phyloP scores from a whole-genome alignment of 1,140 invertebrate species.

The Leptestheria dahalacensis region DNA sequence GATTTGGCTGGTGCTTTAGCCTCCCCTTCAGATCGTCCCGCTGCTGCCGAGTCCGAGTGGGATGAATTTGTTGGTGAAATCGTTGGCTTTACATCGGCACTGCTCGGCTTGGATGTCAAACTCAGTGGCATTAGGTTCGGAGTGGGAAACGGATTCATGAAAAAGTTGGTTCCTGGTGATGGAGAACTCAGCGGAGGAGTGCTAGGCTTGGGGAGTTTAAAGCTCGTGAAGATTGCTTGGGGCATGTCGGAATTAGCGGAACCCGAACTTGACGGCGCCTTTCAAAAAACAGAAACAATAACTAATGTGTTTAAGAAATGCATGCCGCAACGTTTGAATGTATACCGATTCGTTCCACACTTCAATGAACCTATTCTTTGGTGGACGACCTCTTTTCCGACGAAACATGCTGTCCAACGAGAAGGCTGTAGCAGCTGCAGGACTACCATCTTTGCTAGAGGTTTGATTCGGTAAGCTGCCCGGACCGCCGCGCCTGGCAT shows the following conservation, averaged over 20 bases:
- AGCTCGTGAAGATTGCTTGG: conserved; percentile 83
- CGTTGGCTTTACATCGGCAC: neutral
- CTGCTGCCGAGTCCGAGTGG: neutral
- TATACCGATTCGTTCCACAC: conserved; percentile 67
- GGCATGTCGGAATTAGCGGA: conserved; percentile 43
- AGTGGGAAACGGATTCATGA: conserved; percentile 8
- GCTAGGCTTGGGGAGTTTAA: conserved; percentile 61
- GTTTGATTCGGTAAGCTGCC: neutral
- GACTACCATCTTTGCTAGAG: neutral
- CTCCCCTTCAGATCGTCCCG: conserved; percentile 24
- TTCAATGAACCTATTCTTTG: conserved; percentile 81
- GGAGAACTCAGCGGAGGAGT: conserved; percentile 19
- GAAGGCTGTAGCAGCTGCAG: neutral
- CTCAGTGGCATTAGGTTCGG: conserved; percentile 17
- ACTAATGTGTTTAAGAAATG: too few relatives aligned
- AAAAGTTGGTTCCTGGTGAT: conserved; percentile 1
- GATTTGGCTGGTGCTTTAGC: neutral
- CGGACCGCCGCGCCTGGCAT: conserved; percentile 24
- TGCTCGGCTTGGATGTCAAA: neutral
- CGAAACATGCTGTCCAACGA: conserved; percentile 70
- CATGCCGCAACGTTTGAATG: too few relatives aligned
- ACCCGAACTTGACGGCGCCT: conserved; percentile 32
- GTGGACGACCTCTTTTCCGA: conserved; percentile 73
- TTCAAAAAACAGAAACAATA: neutral
- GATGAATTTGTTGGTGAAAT: neutral